Percentiles rank a stretch among this genome's conserved stretches.
Conservation (phyloP, 1,140 invertebrate genomes). For the Neodiprion virginianus region DNA sequence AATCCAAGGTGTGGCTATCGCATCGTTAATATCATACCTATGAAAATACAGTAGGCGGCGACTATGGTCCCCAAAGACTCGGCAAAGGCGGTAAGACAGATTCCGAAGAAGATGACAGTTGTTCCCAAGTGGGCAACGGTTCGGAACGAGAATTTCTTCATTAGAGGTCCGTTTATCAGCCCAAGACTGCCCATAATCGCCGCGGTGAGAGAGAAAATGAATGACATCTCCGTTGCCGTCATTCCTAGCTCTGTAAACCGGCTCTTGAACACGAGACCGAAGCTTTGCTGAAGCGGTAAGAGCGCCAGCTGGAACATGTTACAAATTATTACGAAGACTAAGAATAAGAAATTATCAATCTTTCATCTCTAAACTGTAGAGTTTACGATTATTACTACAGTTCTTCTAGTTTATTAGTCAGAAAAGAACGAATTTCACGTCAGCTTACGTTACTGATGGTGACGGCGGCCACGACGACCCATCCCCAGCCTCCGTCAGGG, state of each 20-base stretch:
- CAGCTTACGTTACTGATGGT: slow-evolving; percentile 74
- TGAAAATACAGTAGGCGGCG: slow-evolving; percentile 43
- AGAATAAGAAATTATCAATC: no score
- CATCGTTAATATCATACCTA: slow-evolving; percentile 34
- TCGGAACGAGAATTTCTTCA: slow-evolving; percentile 43
- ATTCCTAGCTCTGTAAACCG: slow-evolving; percentile 38
- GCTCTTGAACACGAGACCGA: slow-evolving; percentile 43
- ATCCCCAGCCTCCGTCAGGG: slow-evolving; percentile 78
- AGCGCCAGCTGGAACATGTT: slow-evolving; percentile 33
- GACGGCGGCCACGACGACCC: slow-evolving; percentile 77
- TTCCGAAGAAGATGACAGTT: slow-evolving; percentile 37
- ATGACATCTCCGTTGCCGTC: slow-evolving; percentile 41
- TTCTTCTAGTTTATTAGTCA: no score
- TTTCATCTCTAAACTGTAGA: no score
- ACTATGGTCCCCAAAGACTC: slow-evolving; percentile 39
- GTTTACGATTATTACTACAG: no score
- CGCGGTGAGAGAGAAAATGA: slow-evolving; percentile 44
- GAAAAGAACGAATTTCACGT: not conserved
- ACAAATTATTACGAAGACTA: not conserved
- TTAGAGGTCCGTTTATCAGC: slow-evolving; percentile 46
- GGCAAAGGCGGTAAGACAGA: slow-evolving; percentile 43
- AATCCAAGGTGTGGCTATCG: no score
- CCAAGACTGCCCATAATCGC: slow-evolving; percentile 42
- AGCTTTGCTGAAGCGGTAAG: slow-evolving; percentile 41
- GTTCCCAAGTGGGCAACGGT: slow-evolving; percentile 39